A percentile compares a stretch with the other conserved stretches of the same genome.
phyloP scores from a whole-genome alignment of 35 echinoderm and acorn worm genomes.

The Lytechinus pictus region DNA sequence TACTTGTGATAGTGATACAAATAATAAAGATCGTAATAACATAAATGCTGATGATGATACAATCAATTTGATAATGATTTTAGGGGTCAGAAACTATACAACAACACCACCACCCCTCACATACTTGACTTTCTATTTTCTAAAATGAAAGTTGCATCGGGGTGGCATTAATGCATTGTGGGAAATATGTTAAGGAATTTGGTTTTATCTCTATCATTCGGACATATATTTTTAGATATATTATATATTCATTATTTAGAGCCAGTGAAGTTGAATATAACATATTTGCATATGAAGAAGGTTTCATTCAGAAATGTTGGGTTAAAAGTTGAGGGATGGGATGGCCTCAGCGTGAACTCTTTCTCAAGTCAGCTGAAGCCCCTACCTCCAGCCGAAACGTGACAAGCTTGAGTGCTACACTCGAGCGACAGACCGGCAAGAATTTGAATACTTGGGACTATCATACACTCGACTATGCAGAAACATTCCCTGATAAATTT shows the following conservation, averaged over 20 bases:
- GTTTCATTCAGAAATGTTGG: background rate
- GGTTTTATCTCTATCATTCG: too few species aligned
- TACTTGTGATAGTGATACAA: too few species aligned
- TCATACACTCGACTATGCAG: conserved; percentile 38
- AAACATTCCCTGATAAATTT: background rate
- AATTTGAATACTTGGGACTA: conserved; percentile 31
- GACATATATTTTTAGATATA: too few species aligned
- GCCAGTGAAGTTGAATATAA: background rate
- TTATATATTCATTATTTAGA: background rate
- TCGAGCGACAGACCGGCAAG: conserved; percentile 8
- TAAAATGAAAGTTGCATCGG: too few species aligned
- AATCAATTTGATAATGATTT: too few species aligned
- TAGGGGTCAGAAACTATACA: too few species aligned
- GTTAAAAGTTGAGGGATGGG: conserved; percentile 8
- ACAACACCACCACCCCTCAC: too few species aligned
- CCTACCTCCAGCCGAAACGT: background rate
- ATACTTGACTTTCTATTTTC: too few species aligned
- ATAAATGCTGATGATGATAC: too few species aligned
- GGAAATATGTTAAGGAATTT: too few species aligned
- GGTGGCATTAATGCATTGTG: too few species aligned
- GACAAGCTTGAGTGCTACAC: background rate
- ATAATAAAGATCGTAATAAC: too few species aligned
- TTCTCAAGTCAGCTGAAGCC: background rate
- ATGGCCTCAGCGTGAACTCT: background rate
- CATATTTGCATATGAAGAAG: background rate